Evolutionary conservation across 2,888 invertebrate species (phyloP).

Genomic region (Synanthedon vespiformis): DNA sequence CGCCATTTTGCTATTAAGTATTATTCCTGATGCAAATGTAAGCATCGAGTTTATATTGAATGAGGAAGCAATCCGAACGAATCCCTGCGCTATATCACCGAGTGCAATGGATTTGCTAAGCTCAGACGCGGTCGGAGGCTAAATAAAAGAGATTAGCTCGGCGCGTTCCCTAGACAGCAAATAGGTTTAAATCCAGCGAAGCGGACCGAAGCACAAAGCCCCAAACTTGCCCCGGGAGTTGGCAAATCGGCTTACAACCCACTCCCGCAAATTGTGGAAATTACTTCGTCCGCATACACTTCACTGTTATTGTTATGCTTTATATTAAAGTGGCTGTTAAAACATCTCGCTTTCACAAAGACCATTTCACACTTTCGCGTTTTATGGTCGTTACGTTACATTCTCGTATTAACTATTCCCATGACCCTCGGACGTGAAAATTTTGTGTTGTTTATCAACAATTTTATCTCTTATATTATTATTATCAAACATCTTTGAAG

Average conservation of each 20-base stretch:
- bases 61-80: conserved; percentile 39
- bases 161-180: conserved; percentile 35
- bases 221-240: conserved; percentile 30
- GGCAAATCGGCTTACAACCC: conserved; percentile 50
- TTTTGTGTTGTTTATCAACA: conserved; percentile 34
- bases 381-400: conserved; percentile 29
- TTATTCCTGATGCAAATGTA: conserved; percentile 34
- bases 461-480: conserved; percentile 33
- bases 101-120: conserved; percentile 27
- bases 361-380: conserved; percentile 41
- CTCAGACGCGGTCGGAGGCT: conserved; percentile 25
- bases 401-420: conserved; percentile 25
- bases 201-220: conserved; percentile 28
- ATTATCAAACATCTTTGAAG: conserved; percentile 7
- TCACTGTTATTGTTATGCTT: conserved; percentile 3
- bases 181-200: conserved; percentile 33
- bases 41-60: conserved; percentile 38
- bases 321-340: conserved; percentile 6
- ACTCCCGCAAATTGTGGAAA: conserved; percentile 35
- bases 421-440: conserved; percentile 31
- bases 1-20: conserved; percentile 49
- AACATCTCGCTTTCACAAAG: conserved; percentile 46
- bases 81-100: conserved; percentile 19
- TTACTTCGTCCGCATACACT: conserved; percentile 16
- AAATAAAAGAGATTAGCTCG: conserved; percentile 48